phyloP scores from a whole-genome alignment of 2,888 invertebrate genomes.

The Nasonia oneida region DNA sequence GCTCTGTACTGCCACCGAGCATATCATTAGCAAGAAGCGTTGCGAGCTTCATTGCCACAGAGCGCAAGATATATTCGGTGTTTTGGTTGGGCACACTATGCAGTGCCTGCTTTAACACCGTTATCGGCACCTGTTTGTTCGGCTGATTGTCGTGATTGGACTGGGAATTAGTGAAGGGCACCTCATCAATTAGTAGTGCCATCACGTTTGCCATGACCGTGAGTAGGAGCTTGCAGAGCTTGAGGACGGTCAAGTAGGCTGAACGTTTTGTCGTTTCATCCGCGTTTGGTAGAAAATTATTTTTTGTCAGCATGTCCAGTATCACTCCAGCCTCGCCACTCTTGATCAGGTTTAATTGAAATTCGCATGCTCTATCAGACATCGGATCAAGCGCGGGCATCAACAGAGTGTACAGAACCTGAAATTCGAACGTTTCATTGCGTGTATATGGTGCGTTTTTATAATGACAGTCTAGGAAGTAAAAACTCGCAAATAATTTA shows the following conservation, averaged over 20 bases:
- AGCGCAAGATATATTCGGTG: slow-evolving; percentile 91
- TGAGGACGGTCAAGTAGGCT: slow-evolving; percentile 92
- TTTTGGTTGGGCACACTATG: slow-evolving; percentile 90
- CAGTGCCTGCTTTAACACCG: slow-evolving; percentile 89
- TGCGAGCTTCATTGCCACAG: slow-evolving; percentile 91
- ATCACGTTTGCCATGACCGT: slow-evolving; percentile 92
- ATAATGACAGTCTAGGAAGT: not conserved
- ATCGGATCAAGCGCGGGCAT: slow-evolving; percentile 94
- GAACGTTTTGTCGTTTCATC: slow-evolving; percentile 90
- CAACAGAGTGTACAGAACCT: slow-evolving; percentile 92
- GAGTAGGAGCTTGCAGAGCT: slow-evolving; percentile 92
- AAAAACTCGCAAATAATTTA: slow-evolving; percentile 68
- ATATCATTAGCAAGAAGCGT: slow-evolving; percentile 89
- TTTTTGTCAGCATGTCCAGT: slow-evolving; percentile 90
- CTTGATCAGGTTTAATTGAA: slow-evolving; percentile 85
- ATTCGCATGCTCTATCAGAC: slow-evolving; percentile 86
- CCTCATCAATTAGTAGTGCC: slow-evolving; percentile 82
- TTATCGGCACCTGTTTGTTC: slow-evolving; percentile 79
- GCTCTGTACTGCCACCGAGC: slow-evolving; percentile 79
- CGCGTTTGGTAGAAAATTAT: slow-evolving; percentile 89
- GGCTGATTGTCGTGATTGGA: slow-evolving; percentile 76
- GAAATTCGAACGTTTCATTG: slow-evolving; percentile 66
- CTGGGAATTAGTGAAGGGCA: slow-evolving; percentile 79
- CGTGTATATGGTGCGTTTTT: slow-evolving; percentile 29
- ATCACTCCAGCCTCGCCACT: slow-evolving; percentile 85